phyloP scores from a whole-genome alignment of 2,888 invertebrate species.

The Orthosia cruda region DNA sequence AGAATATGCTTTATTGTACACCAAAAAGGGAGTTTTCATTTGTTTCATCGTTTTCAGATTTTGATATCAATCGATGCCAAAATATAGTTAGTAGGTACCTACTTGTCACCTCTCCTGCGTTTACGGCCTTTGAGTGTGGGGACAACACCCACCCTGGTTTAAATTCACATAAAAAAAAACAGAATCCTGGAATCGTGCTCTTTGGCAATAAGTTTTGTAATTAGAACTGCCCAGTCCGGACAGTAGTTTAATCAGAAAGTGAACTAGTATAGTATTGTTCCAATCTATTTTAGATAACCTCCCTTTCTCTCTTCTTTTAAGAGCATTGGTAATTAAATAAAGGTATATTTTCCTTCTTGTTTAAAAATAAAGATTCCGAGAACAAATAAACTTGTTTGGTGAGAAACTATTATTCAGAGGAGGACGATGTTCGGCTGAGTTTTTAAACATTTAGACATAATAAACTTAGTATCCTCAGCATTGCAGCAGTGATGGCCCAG shows the following conservation, averaged over 20 bases:
- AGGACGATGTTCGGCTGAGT: not conserved
- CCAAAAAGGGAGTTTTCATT: no score
- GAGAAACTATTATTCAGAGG: not conserved
- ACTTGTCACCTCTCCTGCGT: no score
- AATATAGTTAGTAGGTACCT: no score
- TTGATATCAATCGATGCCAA: no score
- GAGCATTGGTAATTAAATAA: no score
- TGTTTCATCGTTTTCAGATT: no score
- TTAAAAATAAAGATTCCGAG: not conserved
- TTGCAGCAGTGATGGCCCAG: no score
- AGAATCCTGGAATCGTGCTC: not conserved
- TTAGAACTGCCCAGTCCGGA: no score
- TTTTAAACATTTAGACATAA: not conserved
- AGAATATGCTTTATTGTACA: no score
- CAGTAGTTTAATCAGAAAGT: no score
- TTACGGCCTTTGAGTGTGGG: not conserved
- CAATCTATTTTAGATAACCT: constrained; percentile 3
- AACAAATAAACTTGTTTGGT: not conserved
- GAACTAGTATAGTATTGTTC: not conserved
- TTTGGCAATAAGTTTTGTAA: no score
- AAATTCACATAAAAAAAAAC: not conserved
- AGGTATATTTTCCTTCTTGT: not conserved
- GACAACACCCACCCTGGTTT: no score
- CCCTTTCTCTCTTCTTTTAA: not conserved
- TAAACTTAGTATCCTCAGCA: not conserved